Evolutionary conservation across 2,113 vertebrate genomes (phyloP), one percentile per base, ranked within the genome.

Genomic region (Etheostoma spectabile): DNA sequence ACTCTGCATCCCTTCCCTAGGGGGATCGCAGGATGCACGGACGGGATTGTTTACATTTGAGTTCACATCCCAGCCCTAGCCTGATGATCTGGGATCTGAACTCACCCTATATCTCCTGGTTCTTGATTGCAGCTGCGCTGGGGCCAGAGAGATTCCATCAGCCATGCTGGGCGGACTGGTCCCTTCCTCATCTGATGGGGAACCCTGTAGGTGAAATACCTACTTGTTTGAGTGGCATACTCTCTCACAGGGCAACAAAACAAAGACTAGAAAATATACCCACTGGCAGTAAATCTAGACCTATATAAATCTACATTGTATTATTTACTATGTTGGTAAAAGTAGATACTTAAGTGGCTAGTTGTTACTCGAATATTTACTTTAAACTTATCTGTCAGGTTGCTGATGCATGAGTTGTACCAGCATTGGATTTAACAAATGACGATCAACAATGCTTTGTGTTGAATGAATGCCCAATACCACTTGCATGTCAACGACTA

Each of bases 131-230:
- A 92, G 93, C 85, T 89, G 85, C 16, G 73, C 72, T 80, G 88
- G 75, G 84, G 78, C 82, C 81, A 82, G 52, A 85, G 85, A 79
- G 76, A 71, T 48, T 45, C 84, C 53, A 69, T 85, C 85, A 83
- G 86, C 83, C 78, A 55, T 74, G 80, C 60, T 83, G 84, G 85
- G 86, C 18, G 35, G 73, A 78, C 74, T 83, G 80, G 79, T 92
- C 82, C 80, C 88, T 83, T 90, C 90, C 83, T 92, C 87, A 79
- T 91, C 85, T 84, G 83, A 83, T 74, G 86, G 89, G 72, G 73
- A 93, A 83, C 88, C 89, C 92, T 93, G 91, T 78, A 80, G 90
- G 90, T 92, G 82, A 94, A 89, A 92, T 86, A 87, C 89, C 90
- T 90, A 86, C 93, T 79, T 59, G 86, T 87, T 78, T 89, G 79